Conservation (phyloP, 2,113 vertebrate genomes). For the Danionella cerebrum region DNA sequence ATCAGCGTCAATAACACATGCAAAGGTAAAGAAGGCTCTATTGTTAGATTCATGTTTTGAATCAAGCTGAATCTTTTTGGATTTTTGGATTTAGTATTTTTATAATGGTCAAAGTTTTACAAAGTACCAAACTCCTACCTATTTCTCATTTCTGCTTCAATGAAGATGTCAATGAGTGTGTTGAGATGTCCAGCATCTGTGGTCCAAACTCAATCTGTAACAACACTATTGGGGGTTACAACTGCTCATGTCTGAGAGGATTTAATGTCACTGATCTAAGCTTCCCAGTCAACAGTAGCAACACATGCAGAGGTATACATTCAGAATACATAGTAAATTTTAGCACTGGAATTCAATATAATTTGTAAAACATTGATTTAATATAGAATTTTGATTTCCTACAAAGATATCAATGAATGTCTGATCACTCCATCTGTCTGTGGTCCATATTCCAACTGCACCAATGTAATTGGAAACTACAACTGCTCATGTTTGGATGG, state of each 20-base stretch:
- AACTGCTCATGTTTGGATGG: no score
- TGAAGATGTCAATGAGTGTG: neutral
- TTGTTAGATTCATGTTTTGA: neutral
- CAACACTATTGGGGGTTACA: constrained; percentile 2
- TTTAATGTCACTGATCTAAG: constrained; percentile 1
- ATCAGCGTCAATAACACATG: neutral
- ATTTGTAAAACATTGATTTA: no score
- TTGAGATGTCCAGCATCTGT: neutral
- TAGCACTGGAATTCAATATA: no score
- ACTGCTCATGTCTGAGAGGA: neutral
- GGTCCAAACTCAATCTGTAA: constrained; percentile 17
- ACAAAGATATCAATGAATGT: neutral
- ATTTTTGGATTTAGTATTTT: no score
- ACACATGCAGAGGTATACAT: neutral
- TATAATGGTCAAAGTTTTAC: no score
- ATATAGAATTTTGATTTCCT: no score
- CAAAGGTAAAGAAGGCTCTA: no score
- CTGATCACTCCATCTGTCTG: neutral
- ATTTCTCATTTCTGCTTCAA: neutral
- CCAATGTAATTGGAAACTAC: neutral
- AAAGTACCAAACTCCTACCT: no score
- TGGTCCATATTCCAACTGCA: neutral
- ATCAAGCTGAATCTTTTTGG: no score
- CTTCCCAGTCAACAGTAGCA: neutral
- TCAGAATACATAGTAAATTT: no score